Conservation (phyloP, 1,140 invertebrate species). For the Microvelia longipes region DNA sequence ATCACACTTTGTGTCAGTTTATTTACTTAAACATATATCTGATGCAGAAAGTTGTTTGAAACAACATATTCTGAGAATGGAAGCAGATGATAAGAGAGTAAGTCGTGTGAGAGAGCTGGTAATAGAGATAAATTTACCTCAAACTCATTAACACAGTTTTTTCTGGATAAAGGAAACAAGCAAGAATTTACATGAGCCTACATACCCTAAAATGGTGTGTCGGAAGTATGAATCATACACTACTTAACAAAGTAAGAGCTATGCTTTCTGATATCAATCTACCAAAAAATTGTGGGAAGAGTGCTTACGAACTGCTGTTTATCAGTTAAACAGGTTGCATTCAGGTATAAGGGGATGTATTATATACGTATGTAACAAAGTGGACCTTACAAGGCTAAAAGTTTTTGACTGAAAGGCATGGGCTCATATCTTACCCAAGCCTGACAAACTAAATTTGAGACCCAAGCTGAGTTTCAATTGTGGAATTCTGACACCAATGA, state of each 20-base stretch:
- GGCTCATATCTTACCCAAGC: too few relatives aligned
- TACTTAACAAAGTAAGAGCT: neutral
- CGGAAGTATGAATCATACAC: neutral
- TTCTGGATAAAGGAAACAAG: neutral
- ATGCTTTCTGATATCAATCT: neutral
- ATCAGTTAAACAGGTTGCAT: neutral
- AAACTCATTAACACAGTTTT: neutral
- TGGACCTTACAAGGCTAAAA: too few relatives aligned
- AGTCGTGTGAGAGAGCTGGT: neutral
- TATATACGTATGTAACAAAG: neutral
- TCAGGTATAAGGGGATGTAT: neutral
- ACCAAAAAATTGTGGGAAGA: neutral
- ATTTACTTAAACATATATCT: neutral
- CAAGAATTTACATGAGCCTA: neutral
- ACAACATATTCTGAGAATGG: neutral
- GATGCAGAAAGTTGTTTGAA: constrained; percentile 2
- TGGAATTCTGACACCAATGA: too few relatives aligned
- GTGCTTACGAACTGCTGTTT: neutral
- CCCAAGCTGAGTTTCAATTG: too few relatives aligned
- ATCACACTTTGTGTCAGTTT: neutral
- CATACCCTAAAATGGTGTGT: neutral
- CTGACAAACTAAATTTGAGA: too few relatives aligned
- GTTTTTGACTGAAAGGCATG: too few relatives aligned
- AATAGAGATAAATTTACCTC: neutral
- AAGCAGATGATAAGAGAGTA: neutral